Percentiles rank a stretch among this genome's conserved stretches.
phyloP scores from a whole-genome alignment of 2,113 vertebrate species.

The Anas platyrhynchos region DNA sequence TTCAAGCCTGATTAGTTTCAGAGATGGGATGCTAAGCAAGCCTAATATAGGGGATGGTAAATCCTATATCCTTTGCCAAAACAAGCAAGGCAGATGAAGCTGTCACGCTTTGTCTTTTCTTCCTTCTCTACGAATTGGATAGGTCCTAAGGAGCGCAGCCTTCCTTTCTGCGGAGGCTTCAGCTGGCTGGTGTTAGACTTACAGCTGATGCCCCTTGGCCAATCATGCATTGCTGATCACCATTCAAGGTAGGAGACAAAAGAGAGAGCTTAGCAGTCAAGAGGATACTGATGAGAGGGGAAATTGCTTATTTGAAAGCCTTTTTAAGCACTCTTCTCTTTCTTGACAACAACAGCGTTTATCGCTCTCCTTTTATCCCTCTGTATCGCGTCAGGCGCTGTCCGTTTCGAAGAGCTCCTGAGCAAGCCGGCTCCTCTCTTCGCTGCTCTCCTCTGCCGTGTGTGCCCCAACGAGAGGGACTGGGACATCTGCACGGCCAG shows the following conservation, averaged over 20 bases:
- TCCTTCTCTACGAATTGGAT: neutral
- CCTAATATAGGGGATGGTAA: neutral
- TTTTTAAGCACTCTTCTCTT: conserved; percentile 44
- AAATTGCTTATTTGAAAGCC: conserved; percentile 69
- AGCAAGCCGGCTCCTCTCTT: neutral
- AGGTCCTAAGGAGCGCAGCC: neutral
- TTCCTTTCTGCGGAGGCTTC: neutral
- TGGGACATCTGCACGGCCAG: neutral
- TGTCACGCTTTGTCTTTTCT: neutral
- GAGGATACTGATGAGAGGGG: conserved; percentile 57
- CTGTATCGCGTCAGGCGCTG: neutral
- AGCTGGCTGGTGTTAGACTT: conserved; percentile 42
- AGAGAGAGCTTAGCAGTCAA: conserved; percentile 40
- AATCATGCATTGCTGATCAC: conserved; percentile 67
- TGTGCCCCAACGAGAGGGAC: neutral
- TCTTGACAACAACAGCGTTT: conserved; percentile 59
- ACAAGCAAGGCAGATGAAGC: neutral
- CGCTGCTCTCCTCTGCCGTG: neutral
- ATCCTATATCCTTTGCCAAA: neutral
- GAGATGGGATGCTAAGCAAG: neutral
- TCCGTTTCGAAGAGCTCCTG: neutral
- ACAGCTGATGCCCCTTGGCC: conserved; percentile 56
- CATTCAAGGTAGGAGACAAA: conserved; percentile 73
- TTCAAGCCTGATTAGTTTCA: neutral
- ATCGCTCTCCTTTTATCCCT: conserved; percentile 43